Percentiles rank a stretch among this genome's conserved stretches.
These are phyloP conservation scores for Harlomillsia oculata DNA, from an alignment of 1,140 invertebrate species.

Conservation along the genomic window DNA sequence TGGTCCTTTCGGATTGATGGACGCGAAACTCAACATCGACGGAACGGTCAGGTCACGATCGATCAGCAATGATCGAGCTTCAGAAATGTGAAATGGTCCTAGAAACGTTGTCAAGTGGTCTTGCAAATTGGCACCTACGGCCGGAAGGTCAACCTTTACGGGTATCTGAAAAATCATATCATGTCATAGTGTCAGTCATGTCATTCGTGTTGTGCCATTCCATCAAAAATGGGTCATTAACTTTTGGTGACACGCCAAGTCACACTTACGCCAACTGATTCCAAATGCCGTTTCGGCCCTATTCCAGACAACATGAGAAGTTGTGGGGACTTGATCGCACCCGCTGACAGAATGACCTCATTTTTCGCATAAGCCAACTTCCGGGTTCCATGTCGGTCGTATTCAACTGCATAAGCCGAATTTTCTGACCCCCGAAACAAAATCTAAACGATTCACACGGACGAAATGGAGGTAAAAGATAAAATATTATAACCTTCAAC, in stretches of 20 bases:
- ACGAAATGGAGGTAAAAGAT: no score
- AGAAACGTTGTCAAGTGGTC: constrained; percentile 37
- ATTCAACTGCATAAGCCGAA: constrained; percentile 22
- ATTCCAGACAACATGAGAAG: constrained; percentile 44
- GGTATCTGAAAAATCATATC: constrained; percentile 19
- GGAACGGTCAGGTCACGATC: constrained; percentile 2
- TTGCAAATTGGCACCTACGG: constrained; percentile 34
- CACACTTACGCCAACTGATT: constrained; percentile 7
- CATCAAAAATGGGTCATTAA: no score
- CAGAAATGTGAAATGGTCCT: not conserved
- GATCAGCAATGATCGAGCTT: not conserved
- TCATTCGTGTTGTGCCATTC: no score
- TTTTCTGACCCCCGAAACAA: no score
- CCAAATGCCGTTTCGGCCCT: constrained; percentile 41
- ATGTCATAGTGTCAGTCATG: no score
- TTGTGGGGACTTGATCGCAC: constrained; percentile 37
- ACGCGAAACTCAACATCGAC: not conserved
- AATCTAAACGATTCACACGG: no score
- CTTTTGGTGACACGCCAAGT: no score
- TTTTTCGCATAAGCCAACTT: constrained; percentile 17
- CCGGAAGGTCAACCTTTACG: constrained; percentile 1
- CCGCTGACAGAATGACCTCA: constrained; percentile 38
- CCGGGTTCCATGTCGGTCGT: constrained; percentile 11
- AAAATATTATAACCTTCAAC: no score
- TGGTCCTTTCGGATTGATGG: not conserved